phyloP scores from a whole-genome alignment of 2,888 invertebrate genomes.

The Limnephilus lunatus region DNA sequence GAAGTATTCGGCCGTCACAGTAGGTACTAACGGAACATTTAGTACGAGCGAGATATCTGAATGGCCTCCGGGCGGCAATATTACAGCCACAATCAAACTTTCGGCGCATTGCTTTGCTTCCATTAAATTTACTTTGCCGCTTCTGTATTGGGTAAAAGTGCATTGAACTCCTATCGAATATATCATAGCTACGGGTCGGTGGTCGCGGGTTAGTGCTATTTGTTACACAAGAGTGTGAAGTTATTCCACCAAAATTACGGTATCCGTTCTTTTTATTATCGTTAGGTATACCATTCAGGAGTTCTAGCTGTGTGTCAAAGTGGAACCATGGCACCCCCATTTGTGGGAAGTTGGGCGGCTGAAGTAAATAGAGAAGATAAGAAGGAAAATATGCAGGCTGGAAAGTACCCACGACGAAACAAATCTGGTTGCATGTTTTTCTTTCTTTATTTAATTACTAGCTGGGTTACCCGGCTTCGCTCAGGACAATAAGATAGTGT shows the following conservation, averaged over 20 bases:
- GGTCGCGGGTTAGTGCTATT: background rate
- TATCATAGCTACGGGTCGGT: background rate
- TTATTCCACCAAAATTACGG: background rate
- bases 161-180: background rate
- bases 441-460: too few relatives aligned
- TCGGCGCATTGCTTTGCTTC: constrained; percentile 4
- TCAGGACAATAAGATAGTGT: too few relatives aligned
- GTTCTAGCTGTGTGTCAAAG: background rate
- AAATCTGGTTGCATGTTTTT: too few relatives aligned
- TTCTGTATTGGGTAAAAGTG: background rate
- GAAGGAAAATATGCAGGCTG: too few relatives aligned
- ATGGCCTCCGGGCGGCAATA: background rate
- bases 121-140: background rate
- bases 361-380: background rate
- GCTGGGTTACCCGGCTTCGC: too few relatives aligned
- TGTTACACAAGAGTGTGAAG: constrained; percentile 2
- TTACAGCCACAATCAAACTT: background rate
- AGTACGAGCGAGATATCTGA: background rate
- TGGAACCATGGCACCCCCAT: background rate
- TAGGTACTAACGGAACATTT: background rate
- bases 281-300: background rate
- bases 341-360: background rate
- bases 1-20: background rate
- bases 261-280: background rate
- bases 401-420: too few relatives aligned